Evolutionary conservation across 2,888 invertebrate species (phyloP).

Genomic region (Cartodere bifasciata): DNA sequence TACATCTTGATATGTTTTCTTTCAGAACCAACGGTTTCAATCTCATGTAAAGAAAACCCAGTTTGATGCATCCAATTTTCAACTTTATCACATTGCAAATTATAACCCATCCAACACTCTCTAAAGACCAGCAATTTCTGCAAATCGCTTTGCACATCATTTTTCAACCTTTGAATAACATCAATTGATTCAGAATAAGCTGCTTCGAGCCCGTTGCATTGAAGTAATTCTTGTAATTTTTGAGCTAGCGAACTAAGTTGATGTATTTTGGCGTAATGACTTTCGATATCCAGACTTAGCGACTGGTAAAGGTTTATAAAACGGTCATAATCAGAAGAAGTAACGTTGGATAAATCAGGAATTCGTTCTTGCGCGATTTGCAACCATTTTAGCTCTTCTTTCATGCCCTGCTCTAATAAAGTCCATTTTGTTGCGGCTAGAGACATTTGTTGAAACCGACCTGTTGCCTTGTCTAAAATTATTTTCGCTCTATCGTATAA

Average conservation of each 20-base stretch:
- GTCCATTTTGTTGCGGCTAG: slow-evolving; percentile 78
- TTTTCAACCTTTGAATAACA: slow-evolving; percentile 58
- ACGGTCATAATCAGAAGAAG: slow-evolving; percentile 72
- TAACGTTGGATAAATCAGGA: slow-evolving; percentile 67
- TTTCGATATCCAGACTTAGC: slow-evolving; percentile 62
- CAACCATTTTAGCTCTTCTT: slow-evolving; percentile 72
- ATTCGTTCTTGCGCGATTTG: slow-evolving; percentile 73
- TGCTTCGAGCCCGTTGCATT: slow-evolving; percentile 61
- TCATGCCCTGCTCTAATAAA: slow-evolving; percentile 65
- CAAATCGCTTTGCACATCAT: slow-evolving; percentile 61
- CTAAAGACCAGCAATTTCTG: slow-evolving; percentile 57
- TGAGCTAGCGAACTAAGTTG: slow-evolving; percentile 62
- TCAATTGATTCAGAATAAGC: slow-evolving; percentile 61
- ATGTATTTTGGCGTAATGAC: slow-evolving; percentile 66
- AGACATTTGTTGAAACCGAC: slow-evolving; percentile 71
- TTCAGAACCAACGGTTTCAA: slow-evolving; percentile 49
- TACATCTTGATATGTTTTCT: slow-evolving; percentile 66
- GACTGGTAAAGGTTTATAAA: slow-evolving; percentile 75
- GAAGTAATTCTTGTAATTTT: slow-evolving; percentile 59
- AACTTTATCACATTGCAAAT: slow-evolving; percentile 56
- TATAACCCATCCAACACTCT: slow-evolving; percentile 67
- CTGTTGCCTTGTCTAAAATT: slow-evolving; percentile 69
- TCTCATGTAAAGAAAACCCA: slow-evolving; percentile 53
- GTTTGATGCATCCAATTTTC: slow-evolving; percentile 66
- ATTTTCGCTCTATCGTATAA: slow-evolving; percentile 63